Evolutionary conservation across 2,888 invertebrate species (phyloP).

Genomic region (Hartigia nigra): DNA sequence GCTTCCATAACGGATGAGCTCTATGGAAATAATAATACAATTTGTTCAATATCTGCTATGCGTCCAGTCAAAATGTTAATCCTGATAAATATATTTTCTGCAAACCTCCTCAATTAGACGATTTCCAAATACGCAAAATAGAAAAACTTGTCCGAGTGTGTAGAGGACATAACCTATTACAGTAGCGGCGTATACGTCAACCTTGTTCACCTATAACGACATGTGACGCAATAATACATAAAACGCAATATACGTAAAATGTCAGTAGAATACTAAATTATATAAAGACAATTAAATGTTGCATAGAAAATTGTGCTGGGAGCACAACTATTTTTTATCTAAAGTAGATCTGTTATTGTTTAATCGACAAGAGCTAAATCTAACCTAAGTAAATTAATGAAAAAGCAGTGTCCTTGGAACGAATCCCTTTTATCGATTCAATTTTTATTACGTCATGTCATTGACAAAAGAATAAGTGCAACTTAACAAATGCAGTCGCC

Average conservation of each 20-base stretch:
- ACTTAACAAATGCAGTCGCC: not conserved
- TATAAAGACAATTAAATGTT: not conserved
- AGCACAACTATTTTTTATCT: not conserved
- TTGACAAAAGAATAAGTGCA: not conserved
- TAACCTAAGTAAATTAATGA: not conserved
- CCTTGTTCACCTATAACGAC: conserved; percentile 73
- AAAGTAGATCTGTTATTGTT: not conserved
- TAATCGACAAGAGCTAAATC: not conserved
- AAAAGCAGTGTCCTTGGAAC: not conserved
- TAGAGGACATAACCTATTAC: conserved; percentile 84
- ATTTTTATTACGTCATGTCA: not conserved
- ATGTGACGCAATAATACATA: not conserved
- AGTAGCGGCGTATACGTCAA: conserved; percentile 82
- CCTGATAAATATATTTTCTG: conserved; percentile 5
- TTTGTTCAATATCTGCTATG: not conserved
- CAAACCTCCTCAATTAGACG: conserved; percentile 85
- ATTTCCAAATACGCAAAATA: conserved; percentile 89
- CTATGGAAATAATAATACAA: conserved; percentile 63
- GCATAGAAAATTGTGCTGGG: not conserved
- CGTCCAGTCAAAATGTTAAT: not conserved
- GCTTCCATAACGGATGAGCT: conserved; percentile 93
- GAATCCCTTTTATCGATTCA: not conserved
- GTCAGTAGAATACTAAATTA: not conserved
- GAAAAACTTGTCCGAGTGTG: conserved; percentile 85
- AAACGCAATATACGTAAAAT: not conserved